Percentiles rank a stretch among this genome's conserved stretches.
phyloP scores from a whole-genome alignment of 2,888 invertebrate genomes.

The Bombylius major region DNA sequence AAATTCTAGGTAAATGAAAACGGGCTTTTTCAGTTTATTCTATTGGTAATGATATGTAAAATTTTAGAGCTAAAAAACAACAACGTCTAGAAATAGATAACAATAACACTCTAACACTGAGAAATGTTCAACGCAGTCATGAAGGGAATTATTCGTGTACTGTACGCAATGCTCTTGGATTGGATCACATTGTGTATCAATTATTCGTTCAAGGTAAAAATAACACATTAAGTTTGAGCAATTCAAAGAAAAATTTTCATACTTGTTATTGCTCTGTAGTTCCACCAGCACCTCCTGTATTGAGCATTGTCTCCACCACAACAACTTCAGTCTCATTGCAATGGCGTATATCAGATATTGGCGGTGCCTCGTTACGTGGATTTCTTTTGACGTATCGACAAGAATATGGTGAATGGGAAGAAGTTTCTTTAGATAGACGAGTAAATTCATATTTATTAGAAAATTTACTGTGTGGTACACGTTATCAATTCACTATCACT shows the following conservation, averaged over 20 bases:
- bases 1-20: conserved; percentile 23
- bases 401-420: conserved; percentile 43
- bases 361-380: conserved; percentile 42
- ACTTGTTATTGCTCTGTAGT: conserved; percentile 25
- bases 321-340: conserved; percentile 42
- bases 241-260: not conserved
- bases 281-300: conserved; percentile 44
- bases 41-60: not conserved
- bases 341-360: conserved; percentile 41
- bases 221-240: not conserved
- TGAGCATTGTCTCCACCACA: conserved; percentile 40
- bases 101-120: conserved; percentile 39
- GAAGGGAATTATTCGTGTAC: conserved; percentile 45
- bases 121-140: conserved; percentile 40
- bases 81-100: conserved; percentile 35
- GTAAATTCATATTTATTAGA: conserved; percentile 53
- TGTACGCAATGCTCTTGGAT: conserved; percentile 39
- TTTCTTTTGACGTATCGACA: conserved; percentile 41
- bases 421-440: conserved; percentile 39
- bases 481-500: conserved; percentile 60
- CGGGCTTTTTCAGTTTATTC: no score
- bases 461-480: conserved; percentile 63
- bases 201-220: conserved; percentile 41
- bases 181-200: conserved; percentile 42
- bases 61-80: conserved; percentile 22